These are phyloP conservation scores for Prietella phreatophila DNA, from an alignment of 2,113 vertebrate genomes.

Conservation along the genomic window DNA sequence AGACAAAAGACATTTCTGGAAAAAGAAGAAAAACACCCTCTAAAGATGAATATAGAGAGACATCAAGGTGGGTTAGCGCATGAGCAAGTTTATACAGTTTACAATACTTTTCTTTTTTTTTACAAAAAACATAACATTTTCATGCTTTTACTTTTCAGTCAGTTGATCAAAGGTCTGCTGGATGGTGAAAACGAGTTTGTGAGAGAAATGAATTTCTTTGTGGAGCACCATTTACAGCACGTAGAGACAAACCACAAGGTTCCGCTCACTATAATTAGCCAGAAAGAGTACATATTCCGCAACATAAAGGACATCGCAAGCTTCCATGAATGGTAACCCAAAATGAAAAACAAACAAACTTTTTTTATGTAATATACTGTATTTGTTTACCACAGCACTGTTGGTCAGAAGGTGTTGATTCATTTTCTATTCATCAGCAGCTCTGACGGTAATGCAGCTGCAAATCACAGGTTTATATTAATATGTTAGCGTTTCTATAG, in stretches of 20 bases:
- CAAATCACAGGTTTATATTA: background rate
- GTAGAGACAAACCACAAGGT: conserved; percentile 61
- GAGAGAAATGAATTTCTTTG: conserved; percentile 68
- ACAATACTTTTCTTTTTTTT: background rate
- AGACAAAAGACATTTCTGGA: conserved; percentile 17
- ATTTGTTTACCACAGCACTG: background rate
- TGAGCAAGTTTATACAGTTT: background rate
- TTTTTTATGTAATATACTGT: no score
- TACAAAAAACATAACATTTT: background rate
- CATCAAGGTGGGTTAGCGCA: conserved; percentile 27
- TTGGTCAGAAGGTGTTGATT: background rate
- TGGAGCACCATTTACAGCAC: conserved; percentile 59
- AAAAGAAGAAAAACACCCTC: conserved; percentile 21
- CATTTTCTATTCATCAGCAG: background rate
- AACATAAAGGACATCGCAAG: conserved; percentile 83
- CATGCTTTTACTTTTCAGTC: conserved; percentile 56
- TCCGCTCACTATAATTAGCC: conserved; percentile 63
- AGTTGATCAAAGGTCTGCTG: conserved; percentile 68
- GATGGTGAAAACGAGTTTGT: conserved; percentile 73
- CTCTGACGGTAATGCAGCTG: background rate
- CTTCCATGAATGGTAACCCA: conserved; percentile 83
- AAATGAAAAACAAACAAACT: background rate
- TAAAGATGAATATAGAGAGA: conserved; percentile 43
- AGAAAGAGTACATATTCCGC: conserved; percentile 82
- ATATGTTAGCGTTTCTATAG: background rate